Conservation (phyloP, 2,113 vertebrate species). For the Neolamprologus longior region DNA sequence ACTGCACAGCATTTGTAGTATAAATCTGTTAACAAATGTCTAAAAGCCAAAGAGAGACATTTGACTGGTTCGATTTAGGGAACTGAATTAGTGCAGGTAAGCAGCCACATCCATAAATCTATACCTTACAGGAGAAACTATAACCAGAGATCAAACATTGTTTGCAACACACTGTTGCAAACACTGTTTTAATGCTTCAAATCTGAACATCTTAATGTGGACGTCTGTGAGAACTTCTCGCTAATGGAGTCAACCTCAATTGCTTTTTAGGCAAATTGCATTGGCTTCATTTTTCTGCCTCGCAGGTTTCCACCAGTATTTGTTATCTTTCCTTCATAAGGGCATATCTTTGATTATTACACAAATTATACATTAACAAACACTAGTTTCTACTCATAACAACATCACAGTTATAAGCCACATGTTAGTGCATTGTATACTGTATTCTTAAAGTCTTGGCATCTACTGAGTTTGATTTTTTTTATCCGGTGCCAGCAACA, state of each 20-base stretch:
- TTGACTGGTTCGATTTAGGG: not conserved
- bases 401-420: not conserved
- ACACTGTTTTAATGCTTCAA: not conserved
- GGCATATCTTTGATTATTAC: not conserved
- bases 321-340: not conserved
- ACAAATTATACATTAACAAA: not conserved
- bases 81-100: not conserved
- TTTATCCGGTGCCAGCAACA: not conserved
- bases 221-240: not conserved
- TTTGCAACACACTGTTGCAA: not conserved
- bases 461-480: not conserved
- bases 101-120: not conserved
- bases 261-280: not conserved
- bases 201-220: not conserved
- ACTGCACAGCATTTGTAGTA: not conserved
- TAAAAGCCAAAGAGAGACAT: not conserved
- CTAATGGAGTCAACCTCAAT: not conserved
- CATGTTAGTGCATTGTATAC: not conserved
- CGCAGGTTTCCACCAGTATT: not conserved
- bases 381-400: not conserved
- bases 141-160: not conserved
- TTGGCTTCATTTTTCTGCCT: not conserved
- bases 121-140: accelerated
- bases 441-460: not conserved
- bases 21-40: not conserved